Evolutionary conservation across 2,888 invertebrate species (phyloP).

Genomic region (Stratiomys singularior): DNA sequence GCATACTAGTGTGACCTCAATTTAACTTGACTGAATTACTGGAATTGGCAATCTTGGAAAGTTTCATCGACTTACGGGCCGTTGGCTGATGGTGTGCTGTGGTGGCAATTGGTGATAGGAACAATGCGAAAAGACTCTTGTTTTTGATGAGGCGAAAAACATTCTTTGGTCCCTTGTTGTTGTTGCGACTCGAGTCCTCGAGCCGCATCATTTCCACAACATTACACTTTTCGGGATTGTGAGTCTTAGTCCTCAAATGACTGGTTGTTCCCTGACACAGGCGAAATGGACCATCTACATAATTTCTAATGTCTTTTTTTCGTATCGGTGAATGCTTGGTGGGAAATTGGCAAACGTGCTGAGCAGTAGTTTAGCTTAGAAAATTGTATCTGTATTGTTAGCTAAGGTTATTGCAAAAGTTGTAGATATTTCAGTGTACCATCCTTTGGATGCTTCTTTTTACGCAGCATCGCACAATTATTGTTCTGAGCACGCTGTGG

Average conservation of each 20-base stretch:
- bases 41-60: constrained; percentile 19
- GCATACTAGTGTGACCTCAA: background rate
- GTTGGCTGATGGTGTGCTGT: background rate
- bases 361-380: too few relatives aligned
- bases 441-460: too few relatives aligned
- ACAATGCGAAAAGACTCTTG: constrained; percentile 21
- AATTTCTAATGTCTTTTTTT: constrained; percentile 32
- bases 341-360: too few relatives aligned
- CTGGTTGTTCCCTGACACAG: background rate
- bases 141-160: constrained; percentile 29
- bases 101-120: constrained; percentile 4
- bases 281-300: constrained; percentile 22
- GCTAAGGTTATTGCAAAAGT: too few relatives aligned
- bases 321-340: too few relatives aligned
- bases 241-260: constrained; percentile 8
- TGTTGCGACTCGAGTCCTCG: constrained; percentile 8
- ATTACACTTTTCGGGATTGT: constrained; percentile 29
- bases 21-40: constrained; percentile 13
- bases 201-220: constrained; percentile 20
- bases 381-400: too few relatives aligned
- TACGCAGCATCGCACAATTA: too few relatives aligned
- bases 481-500: too few relatives aligned
- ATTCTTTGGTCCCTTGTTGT: constrained; percentile 2
- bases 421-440: too few relatives aligned
- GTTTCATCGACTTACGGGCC: constrained; percentile 8